Evolutionary conservation across 2,113 vertebrate species (phyloP).

Genomic region (Prochilodus magdalenae): DNA sequence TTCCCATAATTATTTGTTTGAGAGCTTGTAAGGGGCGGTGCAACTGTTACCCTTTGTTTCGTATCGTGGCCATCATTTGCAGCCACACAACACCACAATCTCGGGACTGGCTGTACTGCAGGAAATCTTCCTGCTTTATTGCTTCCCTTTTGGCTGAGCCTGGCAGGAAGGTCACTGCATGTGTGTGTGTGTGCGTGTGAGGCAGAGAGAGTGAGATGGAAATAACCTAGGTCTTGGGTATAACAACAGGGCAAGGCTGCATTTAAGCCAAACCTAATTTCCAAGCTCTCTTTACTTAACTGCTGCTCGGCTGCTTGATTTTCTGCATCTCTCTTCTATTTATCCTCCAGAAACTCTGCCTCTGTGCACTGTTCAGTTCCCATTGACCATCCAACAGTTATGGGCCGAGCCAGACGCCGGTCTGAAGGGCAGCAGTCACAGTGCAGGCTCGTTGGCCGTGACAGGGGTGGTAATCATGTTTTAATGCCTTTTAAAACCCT

Average conservation of each 20-base stretch:
- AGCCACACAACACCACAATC: constrained; percentile 23
- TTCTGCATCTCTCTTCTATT: not conserved
- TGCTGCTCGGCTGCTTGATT: not conserved
- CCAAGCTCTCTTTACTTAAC: constrained; percentile 7
- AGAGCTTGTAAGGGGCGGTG: not conserved
- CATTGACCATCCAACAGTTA: constrained; percentile 8
- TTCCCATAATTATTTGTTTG: not conserved
- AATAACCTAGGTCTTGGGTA: not conserved
- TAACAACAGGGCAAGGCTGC: constrained; percentile 26
- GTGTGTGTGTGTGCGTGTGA: constrained; percentile 29
- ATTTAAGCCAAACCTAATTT: constrained; percentile 25
- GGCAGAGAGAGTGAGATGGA: constrained; percentile 1
- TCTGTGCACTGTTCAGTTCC: constrained; percentile 7
- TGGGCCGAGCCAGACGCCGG: constrained; percentile 2
- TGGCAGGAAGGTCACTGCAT: constrained; percentile 63
- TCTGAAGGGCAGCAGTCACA: constrained; percentile 32
- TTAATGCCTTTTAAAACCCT: constrained; percentile 66
- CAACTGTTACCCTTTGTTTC: constrained; percentile 48
- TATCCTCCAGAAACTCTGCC: not conserved
- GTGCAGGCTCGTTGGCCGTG: constrained; percentile 22
- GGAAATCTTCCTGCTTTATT: constrained; percentile 80
- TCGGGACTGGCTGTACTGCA: constrained; percentile 65
- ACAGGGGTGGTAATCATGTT: constrained; percentile 59
- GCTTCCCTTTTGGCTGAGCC: constrained; percentile 70
- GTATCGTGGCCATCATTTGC: constrained; percentile 20